Evolutionary conservation across 2,888 invertebrate genomes (phyloP).

Genomic region (Scaeva pyrastri): DNA sequence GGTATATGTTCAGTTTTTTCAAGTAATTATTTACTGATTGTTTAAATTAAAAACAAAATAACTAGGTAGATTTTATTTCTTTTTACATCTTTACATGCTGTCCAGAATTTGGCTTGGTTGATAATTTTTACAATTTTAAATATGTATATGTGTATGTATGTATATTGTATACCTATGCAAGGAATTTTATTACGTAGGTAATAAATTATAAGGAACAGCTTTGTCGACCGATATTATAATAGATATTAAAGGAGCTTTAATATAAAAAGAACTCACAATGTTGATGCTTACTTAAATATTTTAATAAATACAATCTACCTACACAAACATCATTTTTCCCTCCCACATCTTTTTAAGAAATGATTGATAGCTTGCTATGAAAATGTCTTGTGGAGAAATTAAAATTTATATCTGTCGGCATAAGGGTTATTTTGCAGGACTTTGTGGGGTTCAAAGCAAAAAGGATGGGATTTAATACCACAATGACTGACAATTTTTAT

Average conservation of each 20-base stretch:
- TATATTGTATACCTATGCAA: background rate
- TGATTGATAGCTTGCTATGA: slow-evolving; percentile 56
- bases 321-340: slow-evolving; percentile 4
- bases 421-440: slow-evolving; percentile 50
- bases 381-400: slow-evolving; percentile 52
- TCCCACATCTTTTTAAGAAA: slow-evolving; percentile 23
- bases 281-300: slow-evolving; percentile 5
- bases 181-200: background rate
- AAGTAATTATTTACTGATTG: background rate
- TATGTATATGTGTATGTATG: too few relatives aligned
- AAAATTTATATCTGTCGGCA: slow-evolving; percentile 58
- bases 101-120: too few relatives aligned
- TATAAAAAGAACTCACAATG: background rate
- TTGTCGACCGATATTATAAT: background rate
- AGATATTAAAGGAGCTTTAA: background rate
- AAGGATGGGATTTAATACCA: slow-evolving; percentile 49
- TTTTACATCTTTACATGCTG: background rate
- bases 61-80: background rate
- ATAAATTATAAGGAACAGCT: background rate
- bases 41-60: slow-evolving; percentile 1
- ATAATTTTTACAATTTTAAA: too few relatives aligned
- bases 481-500: slow-evolving; percentile 49
- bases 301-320: slow-evolving; percentile 32
- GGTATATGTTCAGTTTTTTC: background rate
- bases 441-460: slow-evolving; percentile 36